These are phyloP conservation scores for Eufriesea mexicana DNA, from an alignment of 1,140 invertebrate species.

Conservation along the genomic window DNA sequence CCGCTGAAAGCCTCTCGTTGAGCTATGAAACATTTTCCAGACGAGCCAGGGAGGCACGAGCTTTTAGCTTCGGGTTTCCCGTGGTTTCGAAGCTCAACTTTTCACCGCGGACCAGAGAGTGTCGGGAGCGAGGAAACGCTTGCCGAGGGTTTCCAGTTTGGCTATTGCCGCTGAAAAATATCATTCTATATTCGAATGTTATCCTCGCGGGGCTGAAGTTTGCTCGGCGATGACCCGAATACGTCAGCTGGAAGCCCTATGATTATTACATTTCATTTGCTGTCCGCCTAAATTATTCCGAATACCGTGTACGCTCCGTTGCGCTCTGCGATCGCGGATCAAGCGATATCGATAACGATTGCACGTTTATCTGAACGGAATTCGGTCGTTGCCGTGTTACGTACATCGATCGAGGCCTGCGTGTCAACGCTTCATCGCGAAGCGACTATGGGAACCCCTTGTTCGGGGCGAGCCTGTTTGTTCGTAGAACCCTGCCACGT, in stretches of 20 bases:
- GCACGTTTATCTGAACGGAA: background rate
- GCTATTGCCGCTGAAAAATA: constrained; percentile 18
- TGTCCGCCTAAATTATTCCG: background rate
- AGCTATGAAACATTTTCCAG: constrained; percentile 50
- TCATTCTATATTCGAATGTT: constrained; percentile 19
- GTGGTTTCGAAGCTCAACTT: constrained; percentile 52
- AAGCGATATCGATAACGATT: background rate
- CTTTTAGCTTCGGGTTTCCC: constrained; percentile 59
- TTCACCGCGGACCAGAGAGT: constrained; percentile 16
- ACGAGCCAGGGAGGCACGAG: constrained; percentile 32
- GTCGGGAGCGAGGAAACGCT: background rate
- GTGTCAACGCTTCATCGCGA: no score
- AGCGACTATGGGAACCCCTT: no score
- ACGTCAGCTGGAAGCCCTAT: background rate
- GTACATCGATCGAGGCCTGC: background rate
- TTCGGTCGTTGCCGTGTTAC: background rate
- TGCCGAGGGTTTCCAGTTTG: background rate
- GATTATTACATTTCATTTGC: background rate
- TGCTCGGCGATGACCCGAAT: background rate
- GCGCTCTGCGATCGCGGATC: background rate
- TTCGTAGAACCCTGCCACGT: background rate
- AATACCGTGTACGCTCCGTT: background rate
- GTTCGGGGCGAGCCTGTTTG: no score
- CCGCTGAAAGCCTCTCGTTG: constrained; percentile 47
- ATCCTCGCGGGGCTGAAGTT: background rate